A percentile compares a stretch with the other conserved stretches of the same genome.
phyloP scores from a whole-genome alignment of 1,140 invertebrate species.

The Saccostrea echinata region DNA sequence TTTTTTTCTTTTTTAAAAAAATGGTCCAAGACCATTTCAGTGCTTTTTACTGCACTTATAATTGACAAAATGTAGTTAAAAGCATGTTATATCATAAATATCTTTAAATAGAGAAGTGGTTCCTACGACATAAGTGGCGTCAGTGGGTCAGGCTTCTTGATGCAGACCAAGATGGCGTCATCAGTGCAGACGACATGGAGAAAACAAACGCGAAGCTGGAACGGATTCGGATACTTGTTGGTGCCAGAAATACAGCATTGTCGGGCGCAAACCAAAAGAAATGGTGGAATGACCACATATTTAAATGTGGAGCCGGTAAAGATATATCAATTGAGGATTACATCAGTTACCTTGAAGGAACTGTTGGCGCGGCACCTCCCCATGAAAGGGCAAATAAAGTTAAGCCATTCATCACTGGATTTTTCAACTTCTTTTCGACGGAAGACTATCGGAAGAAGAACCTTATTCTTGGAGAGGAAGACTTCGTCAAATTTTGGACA shows the following conservation, averaged over 20 bases:
- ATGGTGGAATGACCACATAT: conserved; percentile 34
- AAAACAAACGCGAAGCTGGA: conserved; percentile 37
- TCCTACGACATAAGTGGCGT: conserved; percentile 16
- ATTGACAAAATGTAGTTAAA: too few relatives aligned
- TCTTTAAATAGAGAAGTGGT: not conserved
- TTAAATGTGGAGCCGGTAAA: conserved; percentile 17
- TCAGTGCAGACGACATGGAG: conserved; percentile 34
- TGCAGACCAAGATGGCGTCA: conserved; percentile 42
- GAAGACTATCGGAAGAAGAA: conserved; percentile 1
- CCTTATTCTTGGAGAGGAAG: not conserved
- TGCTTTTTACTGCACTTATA: too few relatives aligned
- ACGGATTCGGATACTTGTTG: not conserved
- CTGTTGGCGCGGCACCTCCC: not conserved
- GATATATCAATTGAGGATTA: conserved; percentile 25
- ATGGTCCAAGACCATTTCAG: too few relatives aligned
- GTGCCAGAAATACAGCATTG: conserved; percentile 6
- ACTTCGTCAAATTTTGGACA: conserved; percentile 1
- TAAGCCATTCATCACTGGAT: not conserved
- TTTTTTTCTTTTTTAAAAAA: too few relatives aligned
- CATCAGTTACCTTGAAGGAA: not conserved
- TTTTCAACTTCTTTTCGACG: not conserved
- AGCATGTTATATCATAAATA: not conserved
- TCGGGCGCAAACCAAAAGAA: conserved; percentile 1
- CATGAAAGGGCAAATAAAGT: not conserved
- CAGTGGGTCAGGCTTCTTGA: conserved; percentile 24